Evolutionary conservation across 2,113 vertebrate genomes (phyloP), one percentile per base, ranked within the genome.

Genomic region (Tenebrosternarchus preto): DNA sequence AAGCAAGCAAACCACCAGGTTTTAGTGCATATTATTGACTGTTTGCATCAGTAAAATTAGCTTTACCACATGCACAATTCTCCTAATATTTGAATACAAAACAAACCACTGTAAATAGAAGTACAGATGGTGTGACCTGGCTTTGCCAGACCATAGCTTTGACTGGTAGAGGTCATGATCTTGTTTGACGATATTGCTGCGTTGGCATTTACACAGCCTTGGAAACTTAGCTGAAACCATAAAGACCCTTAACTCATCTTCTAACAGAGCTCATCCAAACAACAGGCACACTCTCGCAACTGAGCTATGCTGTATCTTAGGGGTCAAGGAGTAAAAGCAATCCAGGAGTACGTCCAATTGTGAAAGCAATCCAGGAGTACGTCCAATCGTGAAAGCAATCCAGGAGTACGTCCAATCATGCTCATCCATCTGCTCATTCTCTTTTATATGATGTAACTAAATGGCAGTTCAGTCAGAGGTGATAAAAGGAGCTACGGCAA

Each of bases 381-480:
- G n/a, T n/a, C n/a, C n/a, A n/a, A n/a, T n/a, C n/a, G 5, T 4
- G 24, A 71, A 64, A 39, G 20, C 46, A 43, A 43, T 43, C 39
- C 39, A 43, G 39, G 39, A 72, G 57, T 12, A 43, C 43, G 16
- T 63, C 20, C 17, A 36, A 73, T 73, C 61, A 73, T 33, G 17
- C 55, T 57, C 6, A 39, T 73, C 64, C 36, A 22, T 80, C 72
- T 12, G 16, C 5, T 43, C 25, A 5, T 64, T 57, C 33, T 73
- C 59, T 73, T 66, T 73, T 66, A 73, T 80, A 59, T 19, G 25
- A 59, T 19, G 17, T 15, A 16, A 33, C 25, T 80, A 80, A n/a
- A 80, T 73, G 59, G 43, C 17, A n/a, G 9, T 66, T 66, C 64
- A 25, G 25, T 67, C 77, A 67, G 53, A 39, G 67, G 56, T 68